Percentiles rank a stretch among this genome's conserved stretches.
These are phyloP conservation scores for Sitophilus oryzae DNA, from an alignment of 1,140 invertebrate genomes.

Conservation along the genomic window DNA sequence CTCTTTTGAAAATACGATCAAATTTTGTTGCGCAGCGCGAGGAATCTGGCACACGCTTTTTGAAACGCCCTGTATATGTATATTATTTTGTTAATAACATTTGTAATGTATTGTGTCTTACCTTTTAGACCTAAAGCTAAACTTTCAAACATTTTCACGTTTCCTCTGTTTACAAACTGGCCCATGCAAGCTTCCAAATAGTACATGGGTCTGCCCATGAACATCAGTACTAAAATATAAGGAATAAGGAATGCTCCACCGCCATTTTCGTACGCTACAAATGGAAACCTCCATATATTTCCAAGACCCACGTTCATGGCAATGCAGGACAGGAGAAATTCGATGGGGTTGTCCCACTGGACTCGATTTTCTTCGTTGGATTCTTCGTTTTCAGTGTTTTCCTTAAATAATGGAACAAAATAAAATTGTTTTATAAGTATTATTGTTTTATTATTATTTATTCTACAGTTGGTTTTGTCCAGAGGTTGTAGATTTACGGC, in stretches of 20 bases:
- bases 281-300: constrained; percentile 85
- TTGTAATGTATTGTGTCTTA: no score
- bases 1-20: no score
- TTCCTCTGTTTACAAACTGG: constrained; percentile 68
- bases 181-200: constrained; percentile 82
- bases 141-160: constrained; percentile 58
- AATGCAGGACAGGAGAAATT: constrained; percentile 86
- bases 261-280: constrained; percentile 78
- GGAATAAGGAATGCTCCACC: constrained; percentile 79
- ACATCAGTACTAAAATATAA: constrained; percentile 74
- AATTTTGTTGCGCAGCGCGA: no score
- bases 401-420: no score
- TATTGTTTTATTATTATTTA: no score
- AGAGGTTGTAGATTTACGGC: no score
- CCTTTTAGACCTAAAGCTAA: constrained; percentile 59
- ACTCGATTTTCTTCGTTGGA: constrained; percentile 48
- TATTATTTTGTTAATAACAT: no score
- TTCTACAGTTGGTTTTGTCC: no score
- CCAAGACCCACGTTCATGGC: constrained; percentile 86
- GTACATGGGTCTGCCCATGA: constrained; percentile 84
- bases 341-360: constrained; percentile 75
- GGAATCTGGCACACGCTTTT: no score
- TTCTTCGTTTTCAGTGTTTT: no score
- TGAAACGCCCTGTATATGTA: no score
- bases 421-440: no score